Evolutionary conservation across 2,797 vertebrate species (phyloP).

Genomic region (Limosa lapponica): DNA sequence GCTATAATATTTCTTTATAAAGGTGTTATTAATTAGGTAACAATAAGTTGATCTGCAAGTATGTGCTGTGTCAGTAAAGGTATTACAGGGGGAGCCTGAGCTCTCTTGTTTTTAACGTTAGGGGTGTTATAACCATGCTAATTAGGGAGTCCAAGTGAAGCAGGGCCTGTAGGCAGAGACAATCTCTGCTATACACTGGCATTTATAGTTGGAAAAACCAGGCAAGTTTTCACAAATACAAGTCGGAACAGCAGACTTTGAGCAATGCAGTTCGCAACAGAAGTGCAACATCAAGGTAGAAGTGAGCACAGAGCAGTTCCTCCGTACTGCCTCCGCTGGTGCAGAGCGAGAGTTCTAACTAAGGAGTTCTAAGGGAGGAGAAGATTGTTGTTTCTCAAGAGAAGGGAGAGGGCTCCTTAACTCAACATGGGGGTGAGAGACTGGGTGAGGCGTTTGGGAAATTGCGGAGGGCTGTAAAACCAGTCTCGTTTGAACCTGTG

Average conservation of each 20-base stretch:
- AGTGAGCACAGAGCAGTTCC: not conserved
- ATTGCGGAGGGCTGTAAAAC: not conserved
- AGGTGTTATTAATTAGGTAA: not conserved
- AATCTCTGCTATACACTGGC: not conserved
- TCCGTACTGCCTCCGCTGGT: not conserved
- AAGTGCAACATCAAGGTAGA: not conserved
- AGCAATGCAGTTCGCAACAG: not conserved
- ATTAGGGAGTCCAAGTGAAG: not conserved
- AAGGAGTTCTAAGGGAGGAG: not conserved
- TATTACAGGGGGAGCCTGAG: not conserved
- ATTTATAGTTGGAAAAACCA: slow-evolving; percentile 7
- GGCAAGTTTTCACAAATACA: slow-evolving; percentile 22
- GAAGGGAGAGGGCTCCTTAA: not conserved
- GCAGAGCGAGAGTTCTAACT: not conserved
- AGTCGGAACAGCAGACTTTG: not conserved
- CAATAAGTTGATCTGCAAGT: not conserved
- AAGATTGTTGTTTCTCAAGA: not conserved
- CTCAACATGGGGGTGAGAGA: not conserved
- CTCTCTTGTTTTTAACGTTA: not conserved
- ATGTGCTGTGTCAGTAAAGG: not conserved
- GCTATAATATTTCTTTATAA: not conserved
- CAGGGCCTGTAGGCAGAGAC: not conserved
- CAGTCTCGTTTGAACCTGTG: rapidly evolving
- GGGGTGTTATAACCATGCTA: not conserved
- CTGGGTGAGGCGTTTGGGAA: not conserved